Evolutionary conservation across 2,888 invertebrate genomes (phyloP).

Genomic region (Mythimna pallens): DNA sequence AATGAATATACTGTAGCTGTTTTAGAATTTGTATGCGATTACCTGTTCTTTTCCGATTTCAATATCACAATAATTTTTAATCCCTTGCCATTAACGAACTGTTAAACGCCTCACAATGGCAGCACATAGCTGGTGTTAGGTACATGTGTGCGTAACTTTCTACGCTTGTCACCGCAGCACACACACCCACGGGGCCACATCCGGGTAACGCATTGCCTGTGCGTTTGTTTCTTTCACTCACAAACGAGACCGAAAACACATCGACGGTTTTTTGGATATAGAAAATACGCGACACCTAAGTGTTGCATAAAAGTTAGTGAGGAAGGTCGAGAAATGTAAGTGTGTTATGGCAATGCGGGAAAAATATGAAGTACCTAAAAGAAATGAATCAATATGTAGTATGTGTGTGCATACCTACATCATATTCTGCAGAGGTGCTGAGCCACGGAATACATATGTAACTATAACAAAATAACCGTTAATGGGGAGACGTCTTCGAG

Average conservation of each 20-base stretch:
- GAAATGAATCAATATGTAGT: neutral
- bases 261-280: neutral
- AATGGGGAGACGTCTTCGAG: no score
- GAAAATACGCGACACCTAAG: constrained; percentile 7
- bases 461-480: no score
- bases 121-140: constrained; percentile 15
- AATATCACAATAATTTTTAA: neutral
- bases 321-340: neutral
- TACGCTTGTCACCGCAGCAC: constrained; percentile 73
- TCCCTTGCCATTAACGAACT: neutral
- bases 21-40: neutral
- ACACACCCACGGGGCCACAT: constrained; percentile 76
- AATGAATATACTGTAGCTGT: neutral
- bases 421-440: no score
- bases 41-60: neutral
- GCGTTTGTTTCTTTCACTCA: constrained; percentile 49
- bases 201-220: constrained; percentile 66
- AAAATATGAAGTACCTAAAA: neutral
- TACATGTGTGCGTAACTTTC: constrained; percentile 73
- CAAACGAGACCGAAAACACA: constrained; percentile 27
- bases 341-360: neutral
- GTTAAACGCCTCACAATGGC: constrained; percentile 24
- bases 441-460: no score
- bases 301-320: neutral
- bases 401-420: no score